Evolutionary conservation across 2,797 vertebrate genomes (phyloP).

Genomic region (Sebastes hopkinsi): DNA sequence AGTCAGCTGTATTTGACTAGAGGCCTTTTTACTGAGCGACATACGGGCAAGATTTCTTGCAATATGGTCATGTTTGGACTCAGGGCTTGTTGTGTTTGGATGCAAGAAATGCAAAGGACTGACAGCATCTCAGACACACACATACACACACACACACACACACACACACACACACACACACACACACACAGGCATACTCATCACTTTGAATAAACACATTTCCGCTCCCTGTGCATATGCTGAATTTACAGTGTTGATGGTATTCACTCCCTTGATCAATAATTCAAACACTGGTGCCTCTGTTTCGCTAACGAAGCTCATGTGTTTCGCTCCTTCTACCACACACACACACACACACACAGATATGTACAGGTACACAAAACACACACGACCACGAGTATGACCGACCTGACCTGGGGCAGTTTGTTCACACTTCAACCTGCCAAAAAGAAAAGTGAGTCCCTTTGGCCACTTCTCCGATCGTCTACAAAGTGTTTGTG

Average conservation of each 20-base stretch:
- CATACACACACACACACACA: not conserved
- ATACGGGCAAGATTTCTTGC: constrained; percentile 37
- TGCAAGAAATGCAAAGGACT: constrained; percentile 6
- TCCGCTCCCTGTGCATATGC: constrained; percentile 38
- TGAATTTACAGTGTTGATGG: constrained; percentile 56
- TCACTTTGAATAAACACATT: constrained; percentile 50
- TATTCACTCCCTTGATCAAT: constrained; percentile 73
- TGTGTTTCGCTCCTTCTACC: not conserved
- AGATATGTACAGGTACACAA: not conserved
- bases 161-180: not conserved
- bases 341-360: not conserved
- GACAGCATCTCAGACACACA: not conserved
- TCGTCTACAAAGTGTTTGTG: constrained; percentile 12
- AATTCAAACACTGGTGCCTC: constrained; percentile 62
- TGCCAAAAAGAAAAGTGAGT: constrained; percentile 21
- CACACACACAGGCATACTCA: not conserved
- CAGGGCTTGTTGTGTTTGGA: constrained; percentile 28
- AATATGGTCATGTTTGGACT: constrained; percentile 58
- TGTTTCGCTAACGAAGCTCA: constrained; percentile 48
- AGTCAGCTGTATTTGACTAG: constrained; percentile 42
- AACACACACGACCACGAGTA: not conserved
- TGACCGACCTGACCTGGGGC: constrained; percentile 18
- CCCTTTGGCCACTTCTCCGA: constrained; percentile 33
- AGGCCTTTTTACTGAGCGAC: constrained; percentile 26
- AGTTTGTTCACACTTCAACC: constrained; percentile 34